Base-by-base conservation (phyloP, 2,888 invertebrate genomes). In the Gnatocerus cornutus region DNA sequence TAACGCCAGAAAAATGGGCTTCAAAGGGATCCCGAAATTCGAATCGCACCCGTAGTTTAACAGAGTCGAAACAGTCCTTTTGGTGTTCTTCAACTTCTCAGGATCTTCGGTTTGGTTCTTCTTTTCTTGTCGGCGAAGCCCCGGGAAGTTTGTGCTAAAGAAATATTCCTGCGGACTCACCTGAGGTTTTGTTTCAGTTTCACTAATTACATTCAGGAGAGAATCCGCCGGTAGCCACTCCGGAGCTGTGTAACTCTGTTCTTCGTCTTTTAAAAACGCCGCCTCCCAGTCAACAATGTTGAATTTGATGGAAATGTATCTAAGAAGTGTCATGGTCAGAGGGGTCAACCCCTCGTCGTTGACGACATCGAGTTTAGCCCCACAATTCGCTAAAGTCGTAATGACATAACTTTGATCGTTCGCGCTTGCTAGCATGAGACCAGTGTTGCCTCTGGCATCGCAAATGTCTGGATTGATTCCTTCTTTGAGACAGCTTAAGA, bases 331-430 rank as follows among this genome's bases (percentile, higher is more conserved):
- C 3, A 87, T 73, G 8, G 81, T 84, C 3, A 89, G 82, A 0
- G 89, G 85, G 1, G 88, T 88, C 72, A 88, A 84, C 62, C 89
- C 87, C 41, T 87, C 87, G 71, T 90, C 89, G 73, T 89, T 89
- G 53, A 80, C 83, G 43, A 80, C 80, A 73, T 89, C 84, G 1
- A 89, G 73, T 43, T 85, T 83, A 0, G 87, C 88, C 0, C 89
- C 89, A 48, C 87, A 86, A 74, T 87, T 86, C 0, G 86, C 82
- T 29, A 90, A 79, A 68, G 27, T 84, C 78, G 62, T 77, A 64
- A 84, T 86, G 77, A 82, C 85, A 79, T 70, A 85, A 82, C 77
- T 81, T 81, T 86, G 86, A 71, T 83, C 79, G 55, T 85, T 84
- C 69, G 87, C 86, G 5, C 85, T 77, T n/a, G 89, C 89, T 71